These are phyloP conservation scores for Melitaea athalia DNA, from an alignment of 2,888 invertebrate genomes.

Conservation along the genomic window DNA sequence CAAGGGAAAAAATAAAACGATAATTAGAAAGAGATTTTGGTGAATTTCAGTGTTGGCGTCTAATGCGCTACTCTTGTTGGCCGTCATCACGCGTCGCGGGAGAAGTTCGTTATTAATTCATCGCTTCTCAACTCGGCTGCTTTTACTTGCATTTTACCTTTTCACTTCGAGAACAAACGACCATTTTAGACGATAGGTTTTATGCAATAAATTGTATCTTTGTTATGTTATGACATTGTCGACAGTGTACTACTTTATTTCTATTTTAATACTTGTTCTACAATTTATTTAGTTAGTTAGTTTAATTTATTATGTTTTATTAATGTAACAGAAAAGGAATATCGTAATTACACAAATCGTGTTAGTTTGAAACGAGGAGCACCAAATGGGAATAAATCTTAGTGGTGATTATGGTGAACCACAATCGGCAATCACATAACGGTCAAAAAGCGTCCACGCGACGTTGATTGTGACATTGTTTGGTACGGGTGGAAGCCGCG, in stretches of 20 bases:
- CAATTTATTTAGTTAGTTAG: not conserved
- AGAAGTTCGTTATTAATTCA: conserved; percentile 81
- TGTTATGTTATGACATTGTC: not conserved
- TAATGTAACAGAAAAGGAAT: not conserved
- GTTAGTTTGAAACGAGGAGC: conserved; percentile 16
- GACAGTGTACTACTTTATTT: not conserved
- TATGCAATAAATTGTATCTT: conserved; percentile 35
- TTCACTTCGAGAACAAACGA: conserved; percentile 51
- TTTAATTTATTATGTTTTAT: too few species aligned
- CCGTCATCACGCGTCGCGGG: conserved; percentile 81
- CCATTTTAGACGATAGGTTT: conserved; percentile 48
- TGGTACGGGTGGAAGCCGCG: conserved; percentile 59
- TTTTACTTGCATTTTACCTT: conserved; percentile 62
- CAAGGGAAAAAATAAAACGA: conserved; percentile 42
- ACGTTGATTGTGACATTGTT: conserved; percentile 82
- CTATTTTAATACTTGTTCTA: not conserved
- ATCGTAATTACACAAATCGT: not conserved
- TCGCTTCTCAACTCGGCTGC: conserved; percentile 66
- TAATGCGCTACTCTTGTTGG: conserved; percentile 81
- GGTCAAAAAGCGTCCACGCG: conserved; percentile 79
- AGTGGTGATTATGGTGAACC: conserved; percentile 61
- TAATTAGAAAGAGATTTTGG: conserved; percentile 68
- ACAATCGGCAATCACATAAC: conserved; percentile 79
- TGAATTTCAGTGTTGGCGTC: conserved; percentile 64
- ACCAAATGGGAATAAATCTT: conserved; percentile 47